Conservation (phyloP, 1,140 invertebrate genomes). For the Drosophila pallidifrons region DNA sequence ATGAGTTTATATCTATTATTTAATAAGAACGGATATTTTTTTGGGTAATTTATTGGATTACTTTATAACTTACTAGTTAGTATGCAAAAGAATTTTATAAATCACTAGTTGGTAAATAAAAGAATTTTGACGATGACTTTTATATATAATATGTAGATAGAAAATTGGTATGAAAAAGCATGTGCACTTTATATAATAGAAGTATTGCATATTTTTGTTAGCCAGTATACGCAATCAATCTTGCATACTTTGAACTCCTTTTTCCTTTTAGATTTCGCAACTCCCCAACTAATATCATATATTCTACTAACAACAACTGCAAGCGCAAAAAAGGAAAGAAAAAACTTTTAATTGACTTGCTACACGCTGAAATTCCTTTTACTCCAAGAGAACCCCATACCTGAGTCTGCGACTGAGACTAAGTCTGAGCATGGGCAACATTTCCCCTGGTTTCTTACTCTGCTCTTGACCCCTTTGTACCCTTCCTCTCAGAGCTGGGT, state of each 20-base stretch:
- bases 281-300: constrained; percentile 22
- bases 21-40: no score
- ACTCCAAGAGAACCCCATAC: constrained; percentile 13
- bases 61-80: no score
- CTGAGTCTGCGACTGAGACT: background rate
- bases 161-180: no score
- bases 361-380: constrained; percentile 45
- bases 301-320: constrained; percentile 19
- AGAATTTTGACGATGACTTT: background rate
- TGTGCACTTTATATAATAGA: background rate
- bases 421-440: background rate
- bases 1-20: no score
- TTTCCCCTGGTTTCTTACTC: background rate
- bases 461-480: background rate
- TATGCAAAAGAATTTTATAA: no score
- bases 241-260: background rate
- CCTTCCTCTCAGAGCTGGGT: background rate
- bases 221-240: background rate
- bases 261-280: background rate
- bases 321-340: constrained; percentile 27
- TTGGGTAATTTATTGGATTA: no score
- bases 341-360: constrained; percentile 77
- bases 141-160: background rate
- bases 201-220: background rate
- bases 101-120: no score